Percentiles rank a stretch among this genome's conserved stretches.
phyloP scores from a whole-genome alignment of 2,797 vertebrate species.

The Bradypodion pumilum region DNA sequence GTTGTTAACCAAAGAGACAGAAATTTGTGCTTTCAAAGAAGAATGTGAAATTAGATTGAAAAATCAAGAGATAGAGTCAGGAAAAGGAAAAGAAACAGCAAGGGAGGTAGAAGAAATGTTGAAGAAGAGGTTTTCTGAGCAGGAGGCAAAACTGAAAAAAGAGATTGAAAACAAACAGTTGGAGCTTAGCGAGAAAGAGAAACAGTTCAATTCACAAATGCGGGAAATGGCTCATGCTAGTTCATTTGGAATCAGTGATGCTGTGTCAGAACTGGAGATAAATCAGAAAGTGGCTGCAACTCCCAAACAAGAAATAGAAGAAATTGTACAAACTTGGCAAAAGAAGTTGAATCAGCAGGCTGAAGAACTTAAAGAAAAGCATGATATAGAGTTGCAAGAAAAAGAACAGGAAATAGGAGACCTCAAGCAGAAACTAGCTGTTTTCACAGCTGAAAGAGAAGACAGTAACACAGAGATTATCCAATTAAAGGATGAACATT shows the following conservation, averaged over 20 bases:
- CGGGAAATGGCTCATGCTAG: conserved; percentile 88
- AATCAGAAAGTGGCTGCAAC: conserved; percentile 82
- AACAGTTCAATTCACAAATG: conserved; percentile 87
- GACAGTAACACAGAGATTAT: conserved; percentile 72
- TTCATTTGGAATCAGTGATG: conserved; percentile 84
- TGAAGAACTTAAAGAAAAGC: conserved; percentile 84
- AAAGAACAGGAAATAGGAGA: conserved; percentile 84
- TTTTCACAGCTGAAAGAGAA: conserved; percentile 78
- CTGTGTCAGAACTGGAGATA: conserved; percentile 84
- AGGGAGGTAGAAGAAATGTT: conserved; percentile 90
- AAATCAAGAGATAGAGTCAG: conserved; percentile 86
- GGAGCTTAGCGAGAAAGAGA: conserved; percentile 88
- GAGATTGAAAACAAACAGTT: conserved; percentile 86
- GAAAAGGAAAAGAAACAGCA: conserved; percentile 86
- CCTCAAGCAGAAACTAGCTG: conserved; percentile 75
- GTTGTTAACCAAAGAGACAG: conserved; percentile 78
- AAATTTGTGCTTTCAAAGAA: conserved; percentile 74
- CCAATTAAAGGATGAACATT: conserved; percentile 81
- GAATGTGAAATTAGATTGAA: conserved; percentile 88
- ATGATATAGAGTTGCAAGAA: conserved; percentile 80
- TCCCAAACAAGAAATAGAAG: conserved; percentile 78
- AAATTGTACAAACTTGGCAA: conserved; percentile 77
- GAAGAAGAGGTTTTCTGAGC: conserved; percentile 88
- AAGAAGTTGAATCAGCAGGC: conserved; percentile 82
- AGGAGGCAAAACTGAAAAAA: conserved; percentile 86